Percentiles rank a stretch among this genome's conserved stretches.
Evolutionary conservation across 2,797 vertebrate species (phyloP).

Genomic region (Pangasius djambal): DNA sequence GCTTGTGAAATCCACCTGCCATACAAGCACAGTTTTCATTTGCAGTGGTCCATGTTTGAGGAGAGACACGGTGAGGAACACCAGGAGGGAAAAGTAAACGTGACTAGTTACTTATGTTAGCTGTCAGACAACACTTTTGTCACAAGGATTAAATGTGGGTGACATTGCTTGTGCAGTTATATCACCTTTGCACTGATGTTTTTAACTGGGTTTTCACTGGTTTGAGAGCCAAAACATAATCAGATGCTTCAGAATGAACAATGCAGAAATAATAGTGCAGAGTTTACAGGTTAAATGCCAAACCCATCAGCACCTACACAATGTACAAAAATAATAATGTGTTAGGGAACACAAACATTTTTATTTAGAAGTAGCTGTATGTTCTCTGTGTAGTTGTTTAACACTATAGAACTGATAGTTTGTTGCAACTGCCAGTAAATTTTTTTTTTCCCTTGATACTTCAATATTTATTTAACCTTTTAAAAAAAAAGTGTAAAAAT

Average conservation of each 20-base stretch:
- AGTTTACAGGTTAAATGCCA: neutral
- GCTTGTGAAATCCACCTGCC: constrained; percentile 82
- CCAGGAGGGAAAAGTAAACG: neutral
- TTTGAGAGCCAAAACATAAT: neutral
- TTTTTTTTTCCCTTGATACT: neutral
- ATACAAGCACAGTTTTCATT: constrained; percentile 81
- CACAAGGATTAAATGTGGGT: neutral
- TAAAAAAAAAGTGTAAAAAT: neutral
- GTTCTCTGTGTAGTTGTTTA: neutral
- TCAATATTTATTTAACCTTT: neutral
- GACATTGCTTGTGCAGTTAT: neutral
- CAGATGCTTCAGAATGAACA: neutral
- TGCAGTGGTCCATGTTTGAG: constrained; percentile 87
- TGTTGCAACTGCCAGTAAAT: neutral
- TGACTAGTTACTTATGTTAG: neutral
- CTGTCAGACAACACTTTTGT: neutral
- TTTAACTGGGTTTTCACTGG: neutral
- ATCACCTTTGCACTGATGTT: neutral
- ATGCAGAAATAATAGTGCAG: neutral
- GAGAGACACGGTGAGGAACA: constrained; percentile 80
- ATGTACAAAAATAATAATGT: neutral
- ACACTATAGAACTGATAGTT: neutral
- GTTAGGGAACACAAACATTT: neutral
- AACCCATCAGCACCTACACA: neutral
- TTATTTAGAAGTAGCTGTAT: neutral